These are phyloP conservation scores for zebrafish (Danio rerio) DNA, from an alignment of 2,113 vertebrate species.

Conservation along the genomic window DNA sequence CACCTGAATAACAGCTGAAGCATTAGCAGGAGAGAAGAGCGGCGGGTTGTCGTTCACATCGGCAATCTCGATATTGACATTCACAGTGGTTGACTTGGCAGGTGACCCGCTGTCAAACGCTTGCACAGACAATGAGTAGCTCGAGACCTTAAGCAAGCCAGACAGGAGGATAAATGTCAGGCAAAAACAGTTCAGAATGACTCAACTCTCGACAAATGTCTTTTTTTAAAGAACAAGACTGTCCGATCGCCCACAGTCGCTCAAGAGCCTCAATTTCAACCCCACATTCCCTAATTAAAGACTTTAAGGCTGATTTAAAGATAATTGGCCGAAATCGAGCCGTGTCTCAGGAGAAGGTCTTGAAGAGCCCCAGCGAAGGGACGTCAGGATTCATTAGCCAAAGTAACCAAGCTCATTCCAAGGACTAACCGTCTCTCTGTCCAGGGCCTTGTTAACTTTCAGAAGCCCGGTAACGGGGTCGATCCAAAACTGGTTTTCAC, in stretches of 20 bases:
- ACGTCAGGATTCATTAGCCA: conserved; percentile 40
- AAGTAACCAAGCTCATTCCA: conserved; percentile 36
- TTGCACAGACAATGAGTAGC: conserved; percentile 89
- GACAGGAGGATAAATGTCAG: conserved; percentile 52
- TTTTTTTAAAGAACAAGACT: not conserved
- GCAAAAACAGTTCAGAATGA: not conserved
- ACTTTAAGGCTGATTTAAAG: conserved; percentile 39
- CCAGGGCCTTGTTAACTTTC: conserved; percentile 93
- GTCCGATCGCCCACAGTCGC: not conserved
- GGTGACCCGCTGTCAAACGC: conserved; percentile 91
- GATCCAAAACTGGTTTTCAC: conserved; percentile 88
- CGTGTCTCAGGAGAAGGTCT: conserved; percentile 22
- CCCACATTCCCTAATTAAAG: conserved; percentile 5
- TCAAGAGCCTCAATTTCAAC: conserved; percentile 6
- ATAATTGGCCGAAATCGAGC: conserved; percentile 33
- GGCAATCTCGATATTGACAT: conserved; percentile 90
- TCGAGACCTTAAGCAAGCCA: conserved; percentile 81
- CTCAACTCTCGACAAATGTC: conserved; percentile 4
- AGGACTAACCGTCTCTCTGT: conserved; percentile 89
- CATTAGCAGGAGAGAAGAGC: conserved; percentile 88
- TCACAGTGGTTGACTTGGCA: conserved; percentile 89
- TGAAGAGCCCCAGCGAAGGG: not conserved
- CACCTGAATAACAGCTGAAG: conserved; percentile 91
- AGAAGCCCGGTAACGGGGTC: conserved; percentile 88
- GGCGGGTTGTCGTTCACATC: conserved; percentile 95